These are phyloP conservation scores for Ceriagrion tenellum DNA, from an alignment of 2,888 invertebrate genomes.

Conservation along the genomic window DNA sequence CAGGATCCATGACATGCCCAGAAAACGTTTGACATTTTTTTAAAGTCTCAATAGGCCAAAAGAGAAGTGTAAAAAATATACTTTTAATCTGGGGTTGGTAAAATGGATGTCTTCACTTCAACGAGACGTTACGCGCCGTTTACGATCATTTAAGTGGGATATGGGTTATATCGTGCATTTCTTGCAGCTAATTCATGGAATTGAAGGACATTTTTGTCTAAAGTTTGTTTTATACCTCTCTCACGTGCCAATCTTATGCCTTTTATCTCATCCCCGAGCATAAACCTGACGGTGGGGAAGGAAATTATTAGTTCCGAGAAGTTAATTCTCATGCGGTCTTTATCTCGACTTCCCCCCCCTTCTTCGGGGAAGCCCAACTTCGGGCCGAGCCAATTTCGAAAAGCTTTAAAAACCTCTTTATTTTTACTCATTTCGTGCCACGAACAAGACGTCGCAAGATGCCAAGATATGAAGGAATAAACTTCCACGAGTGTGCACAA, in stretches of 20 bases:
- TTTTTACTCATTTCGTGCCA: not conserved
- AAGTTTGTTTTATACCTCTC: not conserved
- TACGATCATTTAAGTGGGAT: not conserved
- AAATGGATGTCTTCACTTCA: no score
- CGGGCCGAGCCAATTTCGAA: not conserved
- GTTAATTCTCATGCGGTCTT: not conserved
- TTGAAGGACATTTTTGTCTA: not conserved
- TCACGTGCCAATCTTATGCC: not conserved
- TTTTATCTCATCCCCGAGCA: not conserved
- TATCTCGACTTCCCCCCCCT: not conserved
- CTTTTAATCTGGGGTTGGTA: no score
- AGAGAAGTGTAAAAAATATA: no score
- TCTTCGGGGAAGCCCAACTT: no score
- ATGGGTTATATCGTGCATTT: not conserved
- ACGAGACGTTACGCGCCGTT: not conserved
- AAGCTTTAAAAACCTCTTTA: not conserved
- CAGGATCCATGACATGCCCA: no score
- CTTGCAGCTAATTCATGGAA: not conserved
- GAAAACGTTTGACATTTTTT: no score
- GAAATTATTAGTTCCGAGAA: conserved; percentile 15
- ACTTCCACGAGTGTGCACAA: not conserved
- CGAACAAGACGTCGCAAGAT: not conserved
- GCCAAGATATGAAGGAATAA: not conserved
- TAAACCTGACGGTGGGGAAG: not conserved
- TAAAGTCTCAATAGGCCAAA: no score